A percentile compares a stretch with the other conserved stretches of the same genome.
Conservation (phyloP, 2,888 invertebrate species). For the Xestia rhomboidea region DNA sequence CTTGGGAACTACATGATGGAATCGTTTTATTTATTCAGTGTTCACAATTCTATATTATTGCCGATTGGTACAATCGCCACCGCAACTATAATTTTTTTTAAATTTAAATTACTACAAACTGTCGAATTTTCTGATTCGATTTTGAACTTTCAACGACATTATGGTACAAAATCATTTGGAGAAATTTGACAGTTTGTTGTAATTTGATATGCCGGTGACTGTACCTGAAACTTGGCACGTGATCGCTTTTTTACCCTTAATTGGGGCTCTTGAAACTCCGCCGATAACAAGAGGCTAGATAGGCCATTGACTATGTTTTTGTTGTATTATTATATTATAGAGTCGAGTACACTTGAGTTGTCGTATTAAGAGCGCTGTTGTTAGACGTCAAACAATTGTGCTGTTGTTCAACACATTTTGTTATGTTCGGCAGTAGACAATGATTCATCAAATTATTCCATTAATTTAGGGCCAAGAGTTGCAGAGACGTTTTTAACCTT, state of each 20-base stretch:
- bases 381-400: slow-evolving; percentile 21
- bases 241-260: slow-evolving; percentile 50
- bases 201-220: no score
- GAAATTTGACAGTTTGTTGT: no score
- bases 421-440: neutral
- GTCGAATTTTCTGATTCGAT: no score
- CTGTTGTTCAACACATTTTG: slow-evolving; percentile 19
- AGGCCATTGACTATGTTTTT: slow-evolving; percentile 34
- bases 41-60: slow-evolving; percentile 30
- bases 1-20: slow-evolving; percentile 60
- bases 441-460: neutral
- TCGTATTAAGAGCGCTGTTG: slow-evolving; percentile 3
- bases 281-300: slow-evolving; percentile 15
- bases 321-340: slow-evolving; percentile 14
- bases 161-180: no score
- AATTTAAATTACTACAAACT: no score
- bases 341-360: slow-evolving; percentile 35
- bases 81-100: no score
- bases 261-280: slow-evolving; percentile 39
- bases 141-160: no score
- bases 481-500: neutral
- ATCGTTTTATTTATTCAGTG: slow-evolving; percentile 48
- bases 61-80: no score
- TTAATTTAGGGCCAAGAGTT: neutral
- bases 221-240: slow-evolving; percentile 48